Evolutionary conservation across 2,888 invertebrate species (phyloP).

Genomic region (Macrosiphum euphorbiae): DNA sequence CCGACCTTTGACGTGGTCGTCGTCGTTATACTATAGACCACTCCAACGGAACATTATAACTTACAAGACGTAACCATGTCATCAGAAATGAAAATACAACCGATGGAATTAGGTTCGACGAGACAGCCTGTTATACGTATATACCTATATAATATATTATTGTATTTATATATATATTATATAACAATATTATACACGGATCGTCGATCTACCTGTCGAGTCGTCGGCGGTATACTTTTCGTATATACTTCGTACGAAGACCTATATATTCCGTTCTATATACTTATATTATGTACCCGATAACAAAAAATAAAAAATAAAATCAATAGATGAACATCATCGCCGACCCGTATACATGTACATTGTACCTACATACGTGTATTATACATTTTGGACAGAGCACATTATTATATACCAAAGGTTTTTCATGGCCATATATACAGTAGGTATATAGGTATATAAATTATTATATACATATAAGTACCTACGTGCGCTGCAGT

Average conservation of each 20-base stretch:
- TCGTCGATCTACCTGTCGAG: slow-evolving; percentile 25
- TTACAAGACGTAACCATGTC: background rate
- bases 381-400: background rate
- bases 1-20: background rate
- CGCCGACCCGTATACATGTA: background rate
- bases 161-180: background rate
- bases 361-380: background rate
- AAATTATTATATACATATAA: background rate
- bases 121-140: background rate
- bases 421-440: background rate
- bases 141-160: no score
- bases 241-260: slow-evolving; percentile 39
- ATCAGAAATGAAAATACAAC: slow-evolving; percentile 1
- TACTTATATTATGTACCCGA: background rate
- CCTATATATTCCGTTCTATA: slow-evolving; percentile 33
- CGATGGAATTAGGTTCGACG: background rate
- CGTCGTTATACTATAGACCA: background rate
- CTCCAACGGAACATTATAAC: background rate
- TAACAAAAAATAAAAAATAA: slow-evolving; percentile 21
- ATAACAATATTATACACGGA: background rate
- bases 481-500: background rate
- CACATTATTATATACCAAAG: background rate
- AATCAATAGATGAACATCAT: background rate
- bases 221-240: background rate
- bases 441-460: background rate